Conservation (phyloP, 2,888 invertebrate species). For the Icerya purchasi region DNA sequence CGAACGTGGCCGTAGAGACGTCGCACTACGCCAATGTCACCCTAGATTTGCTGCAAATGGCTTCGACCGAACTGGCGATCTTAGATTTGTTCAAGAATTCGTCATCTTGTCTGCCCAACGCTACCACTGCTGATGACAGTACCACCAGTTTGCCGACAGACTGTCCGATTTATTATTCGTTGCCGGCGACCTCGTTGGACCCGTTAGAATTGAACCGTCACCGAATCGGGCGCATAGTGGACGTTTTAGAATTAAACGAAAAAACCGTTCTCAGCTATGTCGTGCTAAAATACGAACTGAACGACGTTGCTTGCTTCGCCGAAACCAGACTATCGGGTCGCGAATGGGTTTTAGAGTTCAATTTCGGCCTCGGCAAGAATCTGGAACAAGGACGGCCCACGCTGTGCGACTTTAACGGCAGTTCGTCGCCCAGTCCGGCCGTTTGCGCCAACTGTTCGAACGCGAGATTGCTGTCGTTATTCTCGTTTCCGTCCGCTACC, state of each 20-base stretch:
- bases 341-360: neutral
- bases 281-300: neutral
- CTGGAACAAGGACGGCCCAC: neutral
- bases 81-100: constrained; percentile 12
- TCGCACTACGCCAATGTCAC: constrained; percentile 6
- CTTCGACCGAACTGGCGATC: constrained; percentile 1
- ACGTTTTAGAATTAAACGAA: neutral
- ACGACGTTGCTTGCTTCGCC: neutral
- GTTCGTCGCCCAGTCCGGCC: neutral
- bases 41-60: constrained; percentile 10
- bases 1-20: constrained; percentile 1
- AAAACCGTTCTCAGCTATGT: neutral
- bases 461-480: neutral
- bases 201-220: neutral
- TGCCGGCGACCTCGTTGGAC: neutral
- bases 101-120: constrained; percentile 1
- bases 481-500: too few relatives aligned
- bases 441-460: neutral
- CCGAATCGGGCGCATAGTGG: neutral
- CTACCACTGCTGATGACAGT: neutral
- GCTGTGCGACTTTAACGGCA: neutral
- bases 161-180: neutral
- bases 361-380: neutral
- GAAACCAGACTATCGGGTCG: neutral
- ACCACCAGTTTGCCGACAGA: too few relatives aligned